A percentile compares a stretch with the other conserved stretches of the same genome.
Evolutionary conservation across 2,888 invertebrate species (phyloP).

Genomic region (Acleris sparsana): DNA sequence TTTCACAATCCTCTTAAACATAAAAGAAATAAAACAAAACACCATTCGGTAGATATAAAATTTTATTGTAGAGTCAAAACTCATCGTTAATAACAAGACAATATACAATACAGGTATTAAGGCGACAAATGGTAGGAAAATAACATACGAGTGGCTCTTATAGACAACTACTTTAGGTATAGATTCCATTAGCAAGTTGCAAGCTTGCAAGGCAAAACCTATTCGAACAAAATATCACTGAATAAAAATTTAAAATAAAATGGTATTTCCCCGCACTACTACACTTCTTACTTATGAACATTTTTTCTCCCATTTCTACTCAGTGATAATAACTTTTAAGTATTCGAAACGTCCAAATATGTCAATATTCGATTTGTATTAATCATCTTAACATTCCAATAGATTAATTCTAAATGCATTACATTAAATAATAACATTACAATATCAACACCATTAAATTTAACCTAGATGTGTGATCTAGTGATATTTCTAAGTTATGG

Average conservation of each 20-base stretch:
- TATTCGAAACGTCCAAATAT: conserved; percentile 41
- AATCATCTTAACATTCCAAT: conserved; percentile 51
- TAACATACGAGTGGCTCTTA: conserved; percentile 47
- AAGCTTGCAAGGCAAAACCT: conserved; percentile 2
- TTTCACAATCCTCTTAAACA: too few species aligned
- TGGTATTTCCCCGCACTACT: conserved; percentile 4
- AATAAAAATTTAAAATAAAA: conserved; percentile 12
- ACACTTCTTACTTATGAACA: conserved; percentile 2
- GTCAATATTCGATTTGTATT: conserved; percentile 49
- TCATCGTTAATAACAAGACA: conserved; percentile 73
- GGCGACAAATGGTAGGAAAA: conserved; percentile 38
- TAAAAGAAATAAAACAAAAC: conserved; percentile 41
- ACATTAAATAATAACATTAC: conserved; percentile 67
- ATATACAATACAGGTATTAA: conserved; percentile 60
- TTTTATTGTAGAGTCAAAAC: conserved; percentile 75
- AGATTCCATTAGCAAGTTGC: conserved; percentile 41
- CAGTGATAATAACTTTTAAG: conserved; percentile 9
- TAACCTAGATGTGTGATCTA: conserved; percentile 21
- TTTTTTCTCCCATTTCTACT: conserved; percentile 6
- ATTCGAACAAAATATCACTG: conserved; percentile 4
- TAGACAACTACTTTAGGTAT: conserved; percentile 41
- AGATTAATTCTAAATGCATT: conserved; percentile 54
- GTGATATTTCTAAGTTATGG: conserved; percentile 40
- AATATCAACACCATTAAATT: conserved; percentile 43
- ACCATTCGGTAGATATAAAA: conserved; percentile 67